A percentile compares a stretch with the other conserved stretches of the same genome.
phyloP scores from a whole-genome alignment of 37 sponge, comb jelly and placozoan genomes.

The Chondrilla cf. caribensis region DNA sequence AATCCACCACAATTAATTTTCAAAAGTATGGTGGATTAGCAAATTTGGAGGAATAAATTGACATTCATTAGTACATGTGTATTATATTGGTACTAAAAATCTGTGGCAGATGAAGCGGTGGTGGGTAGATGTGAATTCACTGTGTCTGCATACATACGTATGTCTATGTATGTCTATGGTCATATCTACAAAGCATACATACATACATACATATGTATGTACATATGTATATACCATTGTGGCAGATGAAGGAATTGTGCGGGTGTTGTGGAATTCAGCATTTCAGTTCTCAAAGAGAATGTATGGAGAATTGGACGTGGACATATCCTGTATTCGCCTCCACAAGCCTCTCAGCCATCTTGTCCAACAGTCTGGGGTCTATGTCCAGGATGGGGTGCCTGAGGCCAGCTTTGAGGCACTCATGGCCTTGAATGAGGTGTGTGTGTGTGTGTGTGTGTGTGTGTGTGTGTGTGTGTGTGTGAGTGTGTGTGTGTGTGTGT shows the following conservation, averaged over 20 bases:
- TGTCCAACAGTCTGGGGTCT: slow-evolving; percentile 53
- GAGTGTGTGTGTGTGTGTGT: background rate
- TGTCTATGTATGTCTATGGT: background rate
- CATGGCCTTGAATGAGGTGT: slow-evolving; percentile 56
- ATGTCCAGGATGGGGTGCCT: slow-evolving; percentile 49
- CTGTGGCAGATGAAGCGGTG: too few species aligned
- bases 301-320: slow-evolving; percentile 77
- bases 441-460: background rate
- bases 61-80: too few species aligned
- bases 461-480: background rate
- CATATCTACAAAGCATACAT: background rate
- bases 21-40: too few species aligned
- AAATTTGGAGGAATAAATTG: too few species aligned
- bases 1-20: too few species aligned
- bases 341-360: slow-evolving; percentile 57
- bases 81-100: too few species aligned
- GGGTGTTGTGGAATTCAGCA: slow-evolving; percentile 80
- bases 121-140: background rate
- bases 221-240: background rate
- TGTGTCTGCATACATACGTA: background rate
- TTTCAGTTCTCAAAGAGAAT: slow-evolving; percentile 72
- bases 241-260: slow-evolving; percentile 33
- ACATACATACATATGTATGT: background rate
- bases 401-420: slow-evolving; percentile 59
- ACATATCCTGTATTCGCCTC: slow-evolving; percentile 57